Evolutionary conservation across 2,113 vertebrate genomes (phyloP).

Genomic region (Amphilophus citrinellus): DNA sequence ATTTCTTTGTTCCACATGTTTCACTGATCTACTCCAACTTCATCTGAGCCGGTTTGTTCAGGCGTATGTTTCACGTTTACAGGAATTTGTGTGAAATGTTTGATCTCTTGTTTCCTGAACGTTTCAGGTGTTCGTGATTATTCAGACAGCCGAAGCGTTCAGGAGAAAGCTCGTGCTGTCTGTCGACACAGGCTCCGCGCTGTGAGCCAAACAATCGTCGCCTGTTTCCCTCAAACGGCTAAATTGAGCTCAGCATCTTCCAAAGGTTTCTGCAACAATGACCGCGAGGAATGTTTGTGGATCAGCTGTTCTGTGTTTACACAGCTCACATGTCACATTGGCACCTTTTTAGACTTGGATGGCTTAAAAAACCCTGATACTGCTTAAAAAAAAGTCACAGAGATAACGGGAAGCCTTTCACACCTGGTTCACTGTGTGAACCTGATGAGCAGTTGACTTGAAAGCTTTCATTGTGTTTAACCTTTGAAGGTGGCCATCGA

Average conservation of each 20-base stretch:
- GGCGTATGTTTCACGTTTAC: background rate
- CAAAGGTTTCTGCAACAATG: conserved; percentile 61
- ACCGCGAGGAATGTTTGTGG: conserved; percentile 55
- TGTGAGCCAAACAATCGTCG: conserved; percentile 72
- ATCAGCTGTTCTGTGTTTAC: conserved; percentile 45
- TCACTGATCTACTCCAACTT: too few relatives aligned
- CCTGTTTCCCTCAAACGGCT: conserved; percentile 60
- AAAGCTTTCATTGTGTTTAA: conserved; percentile 44
- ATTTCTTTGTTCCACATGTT: too few relatives aligned
- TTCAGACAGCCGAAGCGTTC: conserved; percentile 28
- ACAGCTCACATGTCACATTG: background rate
- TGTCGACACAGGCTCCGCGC: conserved; percentile 64
- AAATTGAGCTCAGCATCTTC: conserved; percentile 53
- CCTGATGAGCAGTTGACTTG: background rate
- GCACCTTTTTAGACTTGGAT: conserved; percentile 9
- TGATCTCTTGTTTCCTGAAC: conserved; percentile 45
- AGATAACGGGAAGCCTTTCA: background rate
- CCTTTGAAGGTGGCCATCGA: conserved; percentile 46
- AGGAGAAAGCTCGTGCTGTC: conserved; percentile 45
- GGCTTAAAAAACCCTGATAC: background rate
- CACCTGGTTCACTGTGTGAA: conserved; percentile 54
- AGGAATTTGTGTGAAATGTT: background rate
- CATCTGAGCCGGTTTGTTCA: background rate
- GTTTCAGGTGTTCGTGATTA: conserved; percentile 3
- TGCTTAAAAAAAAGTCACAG: background rate